Base-by-base conservation (phyloP, 2,888 invertebrate genomes). In the Agonopterix subpropinquella region DNA sequence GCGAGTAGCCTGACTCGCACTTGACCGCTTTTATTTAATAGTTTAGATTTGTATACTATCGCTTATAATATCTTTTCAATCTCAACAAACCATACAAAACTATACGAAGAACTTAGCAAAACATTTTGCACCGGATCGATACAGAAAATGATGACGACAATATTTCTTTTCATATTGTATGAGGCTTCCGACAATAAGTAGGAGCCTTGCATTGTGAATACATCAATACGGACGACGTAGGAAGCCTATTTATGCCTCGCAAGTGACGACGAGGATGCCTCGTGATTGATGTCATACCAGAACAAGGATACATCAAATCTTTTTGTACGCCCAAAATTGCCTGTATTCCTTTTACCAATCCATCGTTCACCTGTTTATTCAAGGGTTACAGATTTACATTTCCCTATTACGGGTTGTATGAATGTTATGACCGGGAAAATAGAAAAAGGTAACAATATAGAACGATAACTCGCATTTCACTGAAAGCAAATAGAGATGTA, bases 211-310 rank as follows among this genome's bases (percentile, higher is more conserved):
- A 64, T 64, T 70, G 64, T 74, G 74, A 79, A 79, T 79, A 79
- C 77, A 75, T 80, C 79, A 78, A 79, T 78, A 70, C 62, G 61
- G 62, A 56, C 53, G 64, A 70, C 65, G 75, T 72, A 73, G 78
- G 74, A 75, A 73, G 65, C 70, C 63, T 80, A 79, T 80, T 78
- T 77, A 78, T 75, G 72, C 69, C 62, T 70, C 70, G 65, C 65
- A 70, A 78, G 74, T 73, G 74, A 73, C 72, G 71, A 64, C 66
- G 67, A 65, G 65, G 67, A 67, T 70, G 65, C 63, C 59, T 58
- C 64, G 71, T 81, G 81, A 81, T 81, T 81, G 80, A 81, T 81
- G 80, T 73, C 65, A 67, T 65, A 53, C 58, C 64, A 68, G 65
- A 75, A 77, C 71, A 75, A 39, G 50, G 44, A 47, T 47, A 47